A percentile compares a stretch with the other conserved stretches of the same genome.
Conservation (phyloP, 2,797 vertebrate genomes). For the Clangula hyemalis region DNA sequence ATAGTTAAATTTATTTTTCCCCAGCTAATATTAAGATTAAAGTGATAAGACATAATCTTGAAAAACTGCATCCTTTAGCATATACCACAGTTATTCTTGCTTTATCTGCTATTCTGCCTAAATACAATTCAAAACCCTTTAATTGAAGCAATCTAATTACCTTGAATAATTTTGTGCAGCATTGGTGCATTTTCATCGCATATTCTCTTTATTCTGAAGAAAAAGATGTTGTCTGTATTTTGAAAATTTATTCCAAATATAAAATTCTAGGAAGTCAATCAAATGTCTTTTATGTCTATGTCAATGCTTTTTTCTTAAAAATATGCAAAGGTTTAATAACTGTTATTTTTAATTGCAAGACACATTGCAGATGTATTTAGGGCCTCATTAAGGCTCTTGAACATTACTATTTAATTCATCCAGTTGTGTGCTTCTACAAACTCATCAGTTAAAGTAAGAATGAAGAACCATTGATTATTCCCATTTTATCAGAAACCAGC, state of each 20-base stretch:
- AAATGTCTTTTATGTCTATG: neutral
- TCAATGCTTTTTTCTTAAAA: neutral
- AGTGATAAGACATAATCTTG: neutral
- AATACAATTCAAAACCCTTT: slow-evolving; percentile 36
- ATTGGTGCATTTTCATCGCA: neutral
- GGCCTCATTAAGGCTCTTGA: neutral
- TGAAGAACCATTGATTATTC: slow-evolving; percentile 4
- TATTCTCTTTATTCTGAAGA: neutral
- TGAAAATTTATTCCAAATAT: neutral
- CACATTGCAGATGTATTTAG: neutral
- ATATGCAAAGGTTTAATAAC: neutral
- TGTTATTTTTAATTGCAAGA: neutral
- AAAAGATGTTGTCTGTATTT: neutral
- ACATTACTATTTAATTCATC: neutral
- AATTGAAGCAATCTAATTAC: slow-evolving; percentile 24
- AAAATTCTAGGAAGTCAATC: neutral
- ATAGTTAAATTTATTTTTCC: neutral
- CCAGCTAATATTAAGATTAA: neutral
- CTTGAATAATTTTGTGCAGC: slow-evolving; percentile 1
- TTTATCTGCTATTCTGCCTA: slow-evolving; percentile 12
- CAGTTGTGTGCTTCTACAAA: neutral
- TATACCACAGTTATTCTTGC: slow-evolving; percentile 18
- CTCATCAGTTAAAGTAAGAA: neutral
- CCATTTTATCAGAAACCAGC: neutral
- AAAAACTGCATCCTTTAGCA: slow-evolving; percentile 4